Evolutionary conservation across 2,113 vertebrate genomes (phyloP).

Genomic region (Fulica atra): DNA sequence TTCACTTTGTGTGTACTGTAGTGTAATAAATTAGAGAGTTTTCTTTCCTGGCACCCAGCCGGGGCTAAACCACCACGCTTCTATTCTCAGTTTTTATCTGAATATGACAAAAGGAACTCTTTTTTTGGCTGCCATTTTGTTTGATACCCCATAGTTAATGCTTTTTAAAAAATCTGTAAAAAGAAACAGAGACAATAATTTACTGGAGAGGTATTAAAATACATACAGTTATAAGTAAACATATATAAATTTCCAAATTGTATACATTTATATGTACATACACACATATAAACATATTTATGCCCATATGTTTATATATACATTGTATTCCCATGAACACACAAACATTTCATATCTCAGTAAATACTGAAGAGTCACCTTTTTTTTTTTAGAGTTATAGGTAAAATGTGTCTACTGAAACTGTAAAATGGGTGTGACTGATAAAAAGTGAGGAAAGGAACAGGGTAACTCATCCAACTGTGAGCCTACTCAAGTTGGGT

Average conservation of each 20-base stretch:
- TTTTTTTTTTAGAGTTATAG: neutral
- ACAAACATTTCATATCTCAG: neutral
- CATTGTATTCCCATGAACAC: neutral
- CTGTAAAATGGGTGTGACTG: neutral
- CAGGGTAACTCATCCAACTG: neutral
- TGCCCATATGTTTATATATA: fast-evolving
- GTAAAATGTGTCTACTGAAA: neutral
- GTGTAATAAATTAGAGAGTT: too few relatives aligned
- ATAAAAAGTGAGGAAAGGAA: neutral
- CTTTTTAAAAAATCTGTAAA: neutral
- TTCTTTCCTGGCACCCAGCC: too few relatives aligned
- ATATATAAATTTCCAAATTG: neutral
- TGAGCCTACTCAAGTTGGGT: neutral
- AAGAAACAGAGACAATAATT: neutral
- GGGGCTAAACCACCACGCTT: neutral
- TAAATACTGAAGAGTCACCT: neutral
- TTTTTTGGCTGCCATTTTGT: neutral
- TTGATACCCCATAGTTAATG: neutral
- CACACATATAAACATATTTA: neutral
- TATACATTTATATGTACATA: neutral
- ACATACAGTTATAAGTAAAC: neutral
- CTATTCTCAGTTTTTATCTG: neutral
- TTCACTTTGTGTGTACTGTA: too few relatives aligned
- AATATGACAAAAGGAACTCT: neutral
- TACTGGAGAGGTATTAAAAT: neutral